Evolutionary conservation across 2,797 vertebrate genomes (phyloP), one percentile per base, ranked within the genome.

Genomic region (Clarias platycephalus): DNA sequence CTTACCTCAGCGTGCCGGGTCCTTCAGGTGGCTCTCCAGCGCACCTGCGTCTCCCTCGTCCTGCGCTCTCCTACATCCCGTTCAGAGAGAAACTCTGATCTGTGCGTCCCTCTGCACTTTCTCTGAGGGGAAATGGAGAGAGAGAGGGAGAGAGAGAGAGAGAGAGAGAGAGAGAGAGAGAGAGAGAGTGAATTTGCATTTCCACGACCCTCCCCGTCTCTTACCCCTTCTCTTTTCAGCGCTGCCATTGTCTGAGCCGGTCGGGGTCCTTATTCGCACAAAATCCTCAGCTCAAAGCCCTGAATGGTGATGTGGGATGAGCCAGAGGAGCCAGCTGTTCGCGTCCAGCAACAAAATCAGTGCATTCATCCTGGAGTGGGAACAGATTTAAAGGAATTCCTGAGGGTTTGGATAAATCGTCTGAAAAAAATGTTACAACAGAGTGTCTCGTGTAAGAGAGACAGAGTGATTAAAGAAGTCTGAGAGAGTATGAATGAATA

Each of bases 141-240:
- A 40, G 37, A 40, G 5, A 37, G 37, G 6, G 4, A 37, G 34
- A 37, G 37, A 37, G 37, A 5, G 37, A 37, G 37, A 37, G 37
- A 37, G 37, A 77, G 89, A 90, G 87, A 92, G 92, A 93, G 90
- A 94, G 92, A 93, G 91, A 77, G 89, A 90, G 87, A 92, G 92
- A 93, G 90, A 94, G 92, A 93, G 91, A 90, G 91, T 90, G 67
- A 82, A 95, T 95, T 95, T 94, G 95, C 94, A 95, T 95, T 93
- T 89, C 91, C 75, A 78, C 89, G 90, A 90, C 93, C 94, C 95
- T 94, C 95, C 95, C 94, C 94, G 5, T 60, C 58, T 64, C 60
- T 75, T 76, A 64, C 57, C 82, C 82, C 82, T 83, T 95, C 92
- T 89, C 93, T 90, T 94, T 95, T 95, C 94, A 94, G 86, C 87